phyloP scores from a whole-genome alignment of 2,888 invertebrate genomes.

The Netelia virgata region DNA sequence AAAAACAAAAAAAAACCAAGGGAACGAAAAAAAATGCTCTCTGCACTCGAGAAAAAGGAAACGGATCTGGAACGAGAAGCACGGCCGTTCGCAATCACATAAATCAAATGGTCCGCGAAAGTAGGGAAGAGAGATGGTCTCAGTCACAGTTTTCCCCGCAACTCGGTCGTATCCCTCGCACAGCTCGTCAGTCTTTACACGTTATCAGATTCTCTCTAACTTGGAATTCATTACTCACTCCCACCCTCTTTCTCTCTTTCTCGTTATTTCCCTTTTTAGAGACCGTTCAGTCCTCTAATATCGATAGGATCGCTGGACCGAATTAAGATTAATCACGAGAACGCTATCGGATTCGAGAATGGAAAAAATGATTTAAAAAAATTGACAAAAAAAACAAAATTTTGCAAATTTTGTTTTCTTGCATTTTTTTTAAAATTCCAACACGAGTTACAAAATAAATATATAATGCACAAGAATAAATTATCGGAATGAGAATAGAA shows the following conservation, averaged over 20 bases:
- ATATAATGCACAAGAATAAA: too few species aligned
- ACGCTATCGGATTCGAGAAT: too few species aligned
- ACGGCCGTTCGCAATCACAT: slow-evolving; percentile 27
- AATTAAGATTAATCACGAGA: neutral
- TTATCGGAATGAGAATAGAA: too few species aligned
- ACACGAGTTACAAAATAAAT: too few species aligned
- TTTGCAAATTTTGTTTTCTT: too few species aligned
- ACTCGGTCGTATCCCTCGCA: slow-evolving; percentile 14
- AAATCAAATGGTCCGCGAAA: slow-evolving; percentile 41
- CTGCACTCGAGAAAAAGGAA: neutral
- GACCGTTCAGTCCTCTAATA: neutral
- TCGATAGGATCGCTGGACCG: neutral
- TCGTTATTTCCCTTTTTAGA: neutral
- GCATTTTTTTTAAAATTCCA: too few species aligned
- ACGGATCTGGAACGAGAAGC: slow-evolving; percentile 1
- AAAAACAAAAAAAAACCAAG: too few species aligned
- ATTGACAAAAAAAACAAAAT: too few species aligned
- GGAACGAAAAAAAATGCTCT: too few species aligned
- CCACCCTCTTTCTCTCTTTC: neutral
- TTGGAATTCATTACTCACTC: slow-evolving; percentile 54
- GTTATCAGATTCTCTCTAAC: slow-evolving; percentile 53
- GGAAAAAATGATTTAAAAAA: too few species aligned
- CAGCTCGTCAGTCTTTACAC: slow-evolving; percentile 19
- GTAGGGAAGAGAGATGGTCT: neutral
- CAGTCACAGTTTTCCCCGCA: slow-evolving; percentile 5